Percentiles rank a stretch among this genome's conserved stretches.
Conservation (phyloP, 2,113 vertebrate species). For the Aldabrachelys gigantea region DNA sequence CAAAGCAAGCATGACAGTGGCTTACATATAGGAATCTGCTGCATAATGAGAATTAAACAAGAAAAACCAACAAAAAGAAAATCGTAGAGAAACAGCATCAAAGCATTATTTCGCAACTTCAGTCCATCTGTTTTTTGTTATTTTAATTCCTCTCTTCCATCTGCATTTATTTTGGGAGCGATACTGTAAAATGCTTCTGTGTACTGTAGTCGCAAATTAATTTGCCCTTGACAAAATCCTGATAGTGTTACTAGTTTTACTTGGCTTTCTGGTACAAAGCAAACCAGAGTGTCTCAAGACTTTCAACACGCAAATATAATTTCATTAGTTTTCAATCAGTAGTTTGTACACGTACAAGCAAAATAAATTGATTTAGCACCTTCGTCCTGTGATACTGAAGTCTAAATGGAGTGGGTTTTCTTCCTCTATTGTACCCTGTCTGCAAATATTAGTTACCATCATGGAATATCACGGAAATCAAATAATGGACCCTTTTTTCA, state of each 20-base stretch:
- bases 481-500: slow-evolving; percentile 70
- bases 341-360: slow-evolving; percentile 74
- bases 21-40: background rate
- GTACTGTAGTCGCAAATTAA: slow-evolving; percentile 35
- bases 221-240: slow-evolving; percentile 73
- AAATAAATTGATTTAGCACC: slow-evolving; percentile 83
- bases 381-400: slow-evolving; percentile 70
- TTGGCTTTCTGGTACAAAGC: slow-evolving; percentile 70
- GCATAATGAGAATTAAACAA: background rate
- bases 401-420: slow-evolving; percentile 48
- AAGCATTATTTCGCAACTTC: background rate
- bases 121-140: background rate
- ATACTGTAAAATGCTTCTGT: slow-evolving; percentile 30
- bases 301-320: slow-evolving; percentile 63
- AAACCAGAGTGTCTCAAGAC: slow-evolving; percentile 61
- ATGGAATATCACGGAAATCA: slow-evolving; percentile 80
- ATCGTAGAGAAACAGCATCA: background rate
- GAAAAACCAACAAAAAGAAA: background rate
- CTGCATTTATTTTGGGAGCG: background rate
- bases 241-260: slow-evolving; percentile 62
- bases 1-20: background rate
- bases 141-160: slow-evolving; percentile 40
- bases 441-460: slow-evolving; percentile 81
- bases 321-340: slow-evolving; percentile 79
- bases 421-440: slow-evolving; percentile 70